Percentiles rank a stretch among this genome's conserved stretches.
phyloP scores from a whole-genome alignment of 2,113 vertebrate genomes.

The Cebus imitator region DNA sequence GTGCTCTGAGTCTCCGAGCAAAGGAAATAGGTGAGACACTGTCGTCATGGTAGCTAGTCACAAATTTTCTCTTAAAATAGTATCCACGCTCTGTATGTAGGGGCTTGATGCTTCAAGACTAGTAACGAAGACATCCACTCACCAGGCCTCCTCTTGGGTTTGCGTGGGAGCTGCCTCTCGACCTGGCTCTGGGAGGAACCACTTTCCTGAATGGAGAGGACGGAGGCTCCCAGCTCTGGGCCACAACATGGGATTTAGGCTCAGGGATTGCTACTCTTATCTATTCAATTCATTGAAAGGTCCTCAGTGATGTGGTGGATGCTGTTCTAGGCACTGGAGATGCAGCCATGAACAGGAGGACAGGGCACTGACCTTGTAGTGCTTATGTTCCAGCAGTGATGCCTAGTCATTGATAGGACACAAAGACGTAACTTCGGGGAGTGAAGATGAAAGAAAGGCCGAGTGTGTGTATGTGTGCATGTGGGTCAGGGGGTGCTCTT shows the following conservation, averaged over 20 bases:
- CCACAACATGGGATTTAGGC: background rate
- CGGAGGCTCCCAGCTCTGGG: background rate
- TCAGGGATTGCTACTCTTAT: background rate
- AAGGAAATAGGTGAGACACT: constrained; percentile 51
- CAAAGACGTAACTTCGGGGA: background rate
- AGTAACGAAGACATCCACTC: background rate
- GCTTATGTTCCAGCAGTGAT: background rate
- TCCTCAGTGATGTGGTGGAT: background rate
- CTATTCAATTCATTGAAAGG: background rate
- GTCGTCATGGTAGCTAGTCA: constrained; percentile 58
- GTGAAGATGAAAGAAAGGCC: background rate
- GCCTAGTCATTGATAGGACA: too few species aligned
- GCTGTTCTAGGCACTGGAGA: background rate
- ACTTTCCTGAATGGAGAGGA: background rate
- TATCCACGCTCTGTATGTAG: background rate
- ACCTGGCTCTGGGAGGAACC: background rate
- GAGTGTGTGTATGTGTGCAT: background rate
- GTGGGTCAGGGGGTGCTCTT: too few species aligned
- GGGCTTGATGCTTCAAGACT: background rate
- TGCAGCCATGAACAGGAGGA: rapidly evolving
- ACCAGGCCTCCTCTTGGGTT: rapidly evolving
- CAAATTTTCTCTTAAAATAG: constrained; percentile 67
- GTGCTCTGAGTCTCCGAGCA: background rate
- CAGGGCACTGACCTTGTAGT: rapidly evolving
- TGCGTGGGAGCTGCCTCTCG: rapidly evolving